Evolutionary conservation across 1,140 invertebrate species (phyloP).

Genomic region (Hypothenemus hampei): DNA sequence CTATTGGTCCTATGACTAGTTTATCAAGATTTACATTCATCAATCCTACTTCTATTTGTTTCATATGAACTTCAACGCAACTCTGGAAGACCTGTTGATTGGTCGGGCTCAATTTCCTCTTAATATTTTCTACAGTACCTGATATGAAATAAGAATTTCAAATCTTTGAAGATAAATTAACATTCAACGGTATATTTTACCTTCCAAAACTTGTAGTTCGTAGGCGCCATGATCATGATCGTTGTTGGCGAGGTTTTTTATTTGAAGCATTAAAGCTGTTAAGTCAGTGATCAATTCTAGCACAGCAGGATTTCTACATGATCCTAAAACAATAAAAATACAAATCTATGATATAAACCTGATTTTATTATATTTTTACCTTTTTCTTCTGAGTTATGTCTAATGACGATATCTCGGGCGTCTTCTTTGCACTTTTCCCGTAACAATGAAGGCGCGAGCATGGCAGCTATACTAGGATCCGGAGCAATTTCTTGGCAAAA

Average conservation of each 20-base stretch:
- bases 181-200: constrained; percentile 40
- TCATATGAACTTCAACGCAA: constrained; percentile 86
- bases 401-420: constrained; percentile 73
- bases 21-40: constrained; percentile 42
- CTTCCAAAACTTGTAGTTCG: constrained; percentile 88
- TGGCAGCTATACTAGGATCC: constrained; percentile 79
- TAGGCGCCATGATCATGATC: constrained; percentile 87
- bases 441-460: constrained; percentile 81
- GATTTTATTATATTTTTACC: constrained; percentile 31
- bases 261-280: constrained; percentile 86
- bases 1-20: constrained; percentile 24
- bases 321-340: constrained; percentile 3
- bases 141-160: not conserved
- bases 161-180: not conserved
- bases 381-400: constrained; percentile 57
- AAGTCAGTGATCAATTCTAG: constrained; percentile 81
- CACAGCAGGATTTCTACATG: constrained; percentile 54
- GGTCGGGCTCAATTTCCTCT: constrained; percentile 67
- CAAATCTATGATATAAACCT: not conserved
- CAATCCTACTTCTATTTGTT: constrained; percentile 83
- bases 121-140: constrained; percentile 78
- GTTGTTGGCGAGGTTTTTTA: constrained; percentile 85
- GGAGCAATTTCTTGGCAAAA: constrained; percentile 84
- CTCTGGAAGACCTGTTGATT: constrained; percentile 86
- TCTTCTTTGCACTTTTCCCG: constrained; percentile 82